phyloP scores from a whole-genome alignment of 2,797 vertebrate genomes.

The Rhinophrynus dorsalis region DNA sequence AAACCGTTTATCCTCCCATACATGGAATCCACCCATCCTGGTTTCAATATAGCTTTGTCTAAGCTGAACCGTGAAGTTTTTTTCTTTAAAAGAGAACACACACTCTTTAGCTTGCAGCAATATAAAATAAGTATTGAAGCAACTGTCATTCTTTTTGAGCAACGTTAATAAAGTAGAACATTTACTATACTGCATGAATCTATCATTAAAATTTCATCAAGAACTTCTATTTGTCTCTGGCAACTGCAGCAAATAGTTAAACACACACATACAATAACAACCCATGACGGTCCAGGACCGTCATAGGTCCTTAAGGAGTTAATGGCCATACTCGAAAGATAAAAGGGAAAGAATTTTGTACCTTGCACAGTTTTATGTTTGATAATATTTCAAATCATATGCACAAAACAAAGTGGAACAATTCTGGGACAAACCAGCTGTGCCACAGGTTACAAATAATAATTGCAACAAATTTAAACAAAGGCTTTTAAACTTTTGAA shows the following conservation, averaged over 20 bases:
- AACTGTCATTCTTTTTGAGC: constrained; percentile 7
- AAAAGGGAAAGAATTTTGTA: too few relatives aligned
- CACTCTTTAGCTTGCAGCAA: constrained; percentile 23
- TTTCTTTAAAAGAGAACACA: constrained; percentile 22
- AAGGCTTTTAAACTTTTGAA: too few relatives aligned
- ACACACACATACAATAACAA: too few relatives aligned
- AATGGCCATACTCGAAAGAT: too few relatives aligned
- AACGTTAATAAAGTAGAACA: constrained; percentile 12
- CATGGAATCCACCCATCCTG: constrained; percentile 35
- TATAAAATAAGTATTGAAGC: background rate
- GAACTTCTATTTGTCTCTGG: background rate
- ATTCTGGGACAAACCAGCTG: too few relatives aligned
- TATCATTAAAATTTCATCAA: constrained; percentile 4
- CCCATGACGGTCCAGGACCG: too few relatives aligned
- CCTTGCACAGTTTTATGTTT: too few relatives aligned
- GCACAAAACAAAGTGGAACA: too few relatives aligned
- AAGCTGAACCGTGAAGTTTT: constrained; percentile 18
- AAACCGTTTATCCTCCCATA: constrained; percentile 35
- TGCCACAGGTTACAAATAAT: too few relatives aligned
- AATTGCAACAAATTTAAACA: too few relatives aligned
- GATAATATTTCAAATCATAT: too few relatives aligned
- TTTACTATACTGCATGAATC: constrained; percentile 6
- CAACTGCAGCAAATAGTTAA: background rate
- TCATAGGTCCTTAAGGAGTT: too few relatives aligned
- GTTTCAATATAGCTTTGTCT: constrained; percentile 42